Evolutionary conservation across 2,888 invertebrate genomes (phyloP).

Genomic region (Itoplectis maculator): DNA sequence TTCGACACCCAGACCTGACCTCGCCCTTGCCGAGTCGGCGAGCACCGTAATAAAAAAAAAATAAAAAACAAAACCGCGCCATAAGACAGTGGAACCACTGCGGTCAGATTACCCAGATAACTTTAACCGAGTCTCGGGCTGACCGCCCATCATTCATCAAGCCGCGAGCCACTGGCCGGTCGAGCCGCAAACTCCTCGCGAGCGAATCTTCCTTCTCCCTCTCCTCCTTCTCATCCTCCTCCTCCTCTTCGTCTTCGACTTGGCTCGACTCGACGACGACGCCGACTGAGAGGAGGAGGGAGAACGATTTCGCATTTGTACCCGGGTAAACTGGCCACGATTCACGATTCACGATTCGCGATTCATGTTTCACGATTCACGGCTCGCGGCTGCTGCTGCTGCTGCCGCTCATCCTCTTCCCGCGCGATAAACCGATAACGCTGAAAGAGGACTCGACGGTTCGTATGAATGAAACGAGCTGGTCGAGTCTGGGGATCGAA

Average conservation of each 20-base stretch:
- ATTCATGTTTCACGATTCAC: slow-evolving; percentile 18
- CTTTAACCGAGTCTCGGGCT: slow-evolving; percentile 80
- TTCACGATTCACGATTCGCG: background rate
- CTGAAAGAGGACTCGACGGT: slow-evolving; percentile 32
- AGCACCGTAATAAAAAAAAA: slow-evolving; percentile 77
- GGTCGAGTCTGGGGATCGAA: background rate
- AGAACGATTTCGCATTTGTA: slow-evolving; percentile 46
- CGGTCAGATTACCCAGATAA: slow-evolving; percentile 83
- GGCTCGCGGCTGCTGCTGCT: too few species aligned
- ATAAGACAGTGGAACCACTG: slow-evolving; percentile 76
- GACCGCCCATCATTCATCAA: slow-evolving; percentile 83
- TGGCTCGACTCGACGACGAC: slow-evolving; percentile 20
- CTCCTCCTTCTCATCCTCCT: slow-evolving; percentile 35
- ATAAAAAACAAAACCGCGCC: slow-evolving; percentile 60
- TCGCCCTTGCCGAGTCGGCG: slow-evolving; percentile 80
- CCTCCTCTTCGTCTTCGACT: slow-evolving; percentile 34
- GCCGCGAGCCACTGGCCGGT: slow-evolving; percentile 69
- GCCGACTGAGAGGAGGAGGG: background rate
- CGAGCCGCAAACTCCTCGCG: slow-evolving; percentile 48
- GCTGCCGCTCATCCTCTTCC: slow-evolving; percentile 4
- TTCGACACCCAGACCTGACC: slow-evolving; percentile 76
- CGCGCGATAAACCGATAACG: slow-evolving; percentile 63
- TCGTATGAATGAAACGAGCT: slow-evolving; percentile 61
- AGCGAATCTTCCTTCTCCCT: slow-evolving; percentile 29
- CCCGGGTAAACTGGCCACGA: slow-evolving; percentile 31